Evolutionary conservation across 2,113 vertebrate species (phyloP).

Genomic region (Eleginops maclovinus): DNA sequence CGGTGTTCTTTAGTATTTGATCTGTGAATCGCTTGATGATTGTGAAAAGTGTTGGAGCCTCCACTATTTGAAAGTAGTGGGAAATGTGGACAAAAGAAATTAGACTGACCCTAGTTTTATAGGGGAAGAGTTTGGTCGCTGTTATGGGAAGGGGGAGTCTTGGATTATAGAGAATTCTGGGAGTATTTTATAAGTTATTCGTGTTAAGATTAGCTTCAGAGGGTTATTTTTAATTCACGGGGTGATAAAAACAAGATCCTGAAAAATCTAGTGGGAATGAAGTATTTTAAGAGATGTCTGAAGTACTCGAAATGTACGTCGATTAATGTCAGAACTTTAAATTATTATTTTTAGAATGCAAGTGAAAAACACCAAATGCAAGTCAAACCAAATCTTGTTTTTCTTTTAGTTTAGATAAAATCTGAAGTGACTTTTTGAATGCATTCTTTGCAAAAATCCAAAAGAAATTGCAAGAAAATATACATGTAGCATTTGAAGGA

Average conservation of each 20-base stretch:
- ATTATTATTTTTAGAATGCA: background rate
- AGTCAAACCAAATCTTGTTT: constrained; percentile 45
- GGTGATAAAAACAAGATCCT: constrained; percentile 2
- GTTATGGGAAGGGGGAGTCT: constrained; percentile 25
- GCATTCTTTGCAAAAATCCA: background rate
- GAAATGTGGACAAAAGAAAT: constrained; percentile 20
- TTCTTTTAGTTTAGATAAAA: background rate
- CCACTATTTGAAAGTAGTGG: constrained; percentile 50
- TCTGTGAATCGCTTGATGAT: constrained; percentile 62
- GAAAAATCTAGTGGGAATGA: background rate
- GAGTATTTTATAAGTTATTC: constrained; percentile 25
- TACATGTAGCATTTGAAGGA: constrained; percentile 36
- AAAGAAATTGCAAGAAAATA: background rate
- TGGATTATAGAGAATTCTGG: constrained; percentile 39
- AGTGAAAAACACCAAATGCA: constrained; percentile 33
- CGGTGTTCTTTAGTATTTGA: constrained; percentile 52
- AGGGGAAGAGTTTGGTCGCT: constrained; percentile 58
- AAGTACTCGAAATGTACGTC: background rate
- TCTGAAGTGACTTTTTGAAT: constrained; percentile 20
- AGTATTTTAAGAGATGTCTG: constrained; percentile 25
- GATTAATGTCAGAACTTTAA: background rate
- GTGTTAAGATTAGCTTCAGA: constrained; percentile 33
- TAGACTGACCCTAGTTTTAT: constrained; percentile 77
- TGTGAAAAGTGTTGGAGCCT: constrained; percentile 57
- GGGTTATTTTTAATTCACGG: background rate